Evolutionary conservation across 2,113 vertebrate species (phyloP).

Genomic region (Epinephelus fuscoguttatus): DNA sequence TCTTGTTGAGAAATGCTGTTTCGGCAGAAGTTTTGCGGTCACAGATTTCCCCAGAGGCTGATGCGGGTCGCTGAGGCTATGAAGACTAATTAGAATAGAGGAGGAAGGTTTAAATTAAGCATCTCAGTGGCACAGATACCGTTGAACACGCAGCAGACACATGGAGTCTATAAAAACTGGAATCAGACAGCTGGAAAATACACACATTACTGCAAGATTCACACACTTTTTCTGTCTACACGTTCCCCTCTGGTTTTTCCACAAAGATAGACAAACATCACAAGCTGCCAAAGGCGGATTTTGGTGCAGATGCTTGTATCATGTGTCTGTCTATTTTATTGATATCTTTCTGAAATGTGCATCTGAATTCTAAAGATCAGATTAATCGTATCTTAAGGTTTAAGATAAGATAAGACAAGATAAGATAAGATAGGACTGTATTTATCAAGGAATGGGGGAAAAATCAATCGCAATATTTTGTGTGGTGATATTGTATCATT

Average conservation of each 20-base stretch:
- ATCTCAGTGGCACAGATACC: conserved; percentile 71
- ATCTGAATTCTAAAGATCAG: too few species aligned
- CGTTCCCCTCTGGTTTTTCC: not conserved
- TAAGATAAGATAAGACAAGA: too few species aligned
- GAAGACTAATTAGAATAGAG: conserved; percentile 73
- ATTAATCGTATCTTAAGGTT: too few species aligned
- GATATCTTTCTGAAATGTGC: not conserved
- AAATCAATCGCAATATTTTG: too few species aligned
- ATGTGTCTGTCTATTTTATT: not conserved
- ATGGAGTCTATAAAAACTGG: not conserved
- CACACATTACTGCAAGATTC: not conserved
- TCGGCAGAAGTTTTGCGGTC: conserved; percentile 60
- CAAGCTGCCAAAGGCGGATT: not conserved
- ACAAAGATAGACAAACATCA: not conserved
- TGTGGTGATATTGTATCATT: too few species aligned
- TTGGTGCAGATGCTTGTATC: not conserved
- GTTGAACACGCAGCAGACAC: conserved; percentile 30
- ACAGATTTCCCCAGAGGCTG: conserved; percentile 58
- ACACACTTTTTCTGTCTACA: not conserved
- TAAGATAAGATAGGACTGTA: too few species aligned
- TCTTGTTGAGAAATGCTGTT: conserved; percentile 48
- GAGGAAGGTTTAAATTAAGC: conserved; percentile 76
- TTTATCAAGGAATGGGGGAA: too few species aligned
- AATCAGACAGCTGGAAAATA: conserved; percentile 15
- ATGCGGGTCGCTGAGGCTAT: conserved; percentile 60